A percentile compares a stretch with the other conserved stretches of the same genome.
Evolutionary conservation across 2,888 invertebrate species (phyloP).

Genomic region (Chironomus riparius): DNA sequence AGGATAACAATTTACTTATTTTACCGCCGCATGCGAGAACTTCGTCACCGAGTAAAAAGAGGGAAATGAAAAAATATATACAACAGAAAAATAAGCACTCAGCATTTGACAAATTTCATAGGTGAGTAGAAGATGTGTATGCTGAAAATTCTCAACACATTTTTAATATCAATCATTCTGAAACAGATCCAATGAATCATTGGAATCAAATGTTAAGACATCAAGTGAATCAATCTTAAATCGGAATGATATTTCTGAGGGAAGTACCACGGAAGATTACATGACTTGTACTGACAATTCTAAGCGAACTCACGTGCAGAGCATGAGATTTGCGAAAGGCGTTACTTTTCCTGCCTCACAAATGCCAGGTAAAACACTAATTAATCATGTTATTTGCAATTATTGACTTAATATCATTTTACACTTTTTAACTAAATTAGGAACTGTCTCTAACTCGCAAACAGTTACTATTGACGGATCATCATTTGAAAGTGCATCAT

Average conservation of each 20-base stretch:
- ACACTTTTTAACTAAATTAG: constrained; percentile 28
- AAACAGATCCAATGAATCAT: constrained; percentile 37
- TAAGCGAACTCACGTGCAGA: constrained; percentile 45
- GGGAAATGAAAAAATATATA: constrained; percentile 17
- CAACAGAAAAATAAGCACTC: constrained; percentile 17
- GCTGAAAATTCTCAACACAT: too few relatives aligned
- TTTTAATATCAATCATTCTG: constrained; percentile 25
- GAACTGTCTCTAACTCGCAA: constrained; percentile 42
- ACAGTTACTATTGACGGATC: constrained; percentile 64
- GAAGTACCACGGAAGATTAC: constrained; percentile 78
- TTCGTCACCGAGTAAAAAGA: constrained; percentile 44
- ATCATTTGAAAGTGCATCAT: constrained; percentile 81
- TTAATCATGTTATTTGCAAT: not conserved
- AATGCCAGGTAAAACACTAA: constrained; percentile 39
- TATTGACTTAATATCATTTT: not conserved
- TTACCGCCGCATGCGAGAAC: constrained; percentile 39
- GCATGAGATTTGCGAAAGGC: constrained; percentile 45
- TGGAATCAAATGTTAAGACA: constrained; percentile 34
- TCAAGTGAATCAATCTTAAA: constrained; percentile 47
- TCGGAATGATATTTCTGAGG: constrained; percentile 74
- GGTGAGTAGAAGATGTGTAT: not conserved
- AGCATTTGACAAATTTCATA: constrained; percentile 10
- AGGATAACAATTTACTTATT: constrained; percentile 38
- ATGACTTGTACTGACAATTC: constrained; percentile 76
- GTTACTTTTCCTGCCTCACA: constrained; percentile 43